phyloP scores from a whole-genome alignment of 2,113 vertebrate species.

The Odontophorus gujanensis region DNA sequence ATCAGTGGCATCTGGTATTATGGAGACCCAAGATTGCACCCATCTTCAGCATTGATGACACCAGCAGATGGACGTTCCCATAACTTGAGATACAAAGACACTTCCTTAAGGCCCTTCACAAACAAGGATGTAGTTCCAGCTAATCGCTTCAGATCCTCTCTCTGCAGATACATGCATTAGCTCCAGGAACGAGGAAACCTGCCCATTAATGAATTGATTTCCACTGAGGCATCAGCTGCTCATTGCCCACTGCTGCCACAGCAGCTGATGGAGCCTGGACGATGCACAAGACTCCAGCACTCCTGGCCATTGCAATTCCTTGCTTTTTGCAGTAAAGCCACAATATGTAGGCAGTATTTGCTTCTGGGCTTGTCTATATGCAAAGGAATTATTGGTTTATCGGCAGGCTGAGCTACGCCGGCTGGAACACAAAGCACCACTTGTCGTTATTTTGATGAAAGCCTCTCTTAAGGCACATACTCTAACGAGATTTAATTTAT shows the following conservation, averaged over 20 bases:
- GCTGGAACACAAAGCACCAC: neutral
- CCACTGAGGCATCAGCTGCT: neutral
- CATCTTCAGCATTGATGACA: neutral
- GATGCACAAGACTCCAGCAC: constrained; percentile 10
- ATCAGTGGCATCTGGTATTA: neutral
- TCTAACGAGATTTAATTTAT: constrained; percentile 23
- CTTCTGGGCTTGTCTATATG: neutral
- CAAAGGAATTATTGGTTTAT: neutral
- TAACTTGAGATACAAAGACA: neutral
- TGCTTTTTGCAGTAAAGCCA: neutral
- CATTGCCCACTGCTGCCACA: constrained; percentile 6
- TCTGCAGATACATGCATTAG: neutral
- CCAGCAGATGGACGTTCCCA: neutral
- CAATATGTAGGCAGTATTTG: neutral
- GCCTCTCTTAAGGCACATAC: neutral
- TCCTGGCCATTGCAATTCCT: neutral
- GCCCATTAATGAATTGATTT: constrained; percentile 24
- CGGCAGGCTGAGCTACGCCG: constrained; percentile 9
- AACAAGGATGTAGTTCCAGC: neutral
- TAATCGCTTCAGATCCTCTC: neutral
- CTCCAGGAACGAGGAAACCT: neutral
- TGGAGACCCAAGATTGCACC: neutral
- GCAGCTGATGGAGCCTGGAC: neutral
- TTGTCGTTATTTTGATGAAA: fast-evolving
- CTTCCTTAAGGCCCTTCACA: neutral